phyloP scores from a whole-genome alignment of 2,113 vertebrate genomes.

The Anhinga anhinga region DNA sequence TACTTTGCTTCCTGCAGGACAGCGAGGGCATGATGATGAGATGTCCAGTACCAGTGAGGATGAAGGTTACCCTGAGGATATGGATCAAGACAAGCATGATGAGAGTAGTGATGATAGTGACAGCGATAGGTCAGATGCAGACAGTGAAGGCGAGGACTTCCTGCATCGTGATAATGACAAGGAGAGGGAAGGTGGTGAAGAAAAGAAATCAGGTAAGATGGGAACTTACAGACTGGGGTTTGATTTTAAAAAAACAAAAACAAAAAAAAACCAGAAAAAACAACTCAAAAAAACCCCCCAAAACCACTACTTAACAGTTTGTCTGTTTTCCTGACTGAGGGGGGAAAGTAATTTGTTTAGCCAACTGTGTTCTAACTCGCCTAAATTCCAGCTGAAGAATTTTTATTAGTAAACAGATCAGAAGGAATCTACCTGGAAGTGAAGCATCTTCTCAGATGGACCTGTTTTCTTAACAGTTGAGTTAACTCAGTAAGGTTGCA shows the following conservation, averaged over 20 bases:
- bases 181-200: conserved; percentile 72
- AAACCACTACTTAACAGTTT: neutral
- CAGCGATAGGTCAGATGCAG: conserved; percentile 82
- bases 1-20: conserved; percentile 51
- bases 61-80: conserved; percentile 80
- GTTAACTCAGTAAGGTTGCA: neutral
- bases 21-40: conserved; percentile 76
- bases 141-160: conserved; percentile 89
- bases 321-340: neutral
- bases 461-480: neutral
- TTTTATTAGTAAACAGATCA: neutral
- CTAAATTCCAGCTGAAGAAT: neutral
- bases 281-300: too few species aligned
- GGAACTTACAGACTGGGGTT: neutral
- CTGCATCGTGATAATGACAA: conserved; percentile 80
- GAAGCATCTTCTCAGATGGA: neutral
- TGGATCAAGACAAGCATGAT: conserved; percentile 83
- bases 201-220: conserved; percentile 74
- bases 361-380: neutral
- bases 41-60: conserved; percentile 81
- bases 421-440: neutral
- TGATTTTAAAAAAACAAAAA: neutral
- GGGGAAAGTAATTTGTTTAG: neutral
- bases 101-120: conserved; percentile 90
- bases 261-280: too few species aligned